Conservation (phyloP, 2,888 invertebrate genomes). For the Ophioninae sp. region DNA sequence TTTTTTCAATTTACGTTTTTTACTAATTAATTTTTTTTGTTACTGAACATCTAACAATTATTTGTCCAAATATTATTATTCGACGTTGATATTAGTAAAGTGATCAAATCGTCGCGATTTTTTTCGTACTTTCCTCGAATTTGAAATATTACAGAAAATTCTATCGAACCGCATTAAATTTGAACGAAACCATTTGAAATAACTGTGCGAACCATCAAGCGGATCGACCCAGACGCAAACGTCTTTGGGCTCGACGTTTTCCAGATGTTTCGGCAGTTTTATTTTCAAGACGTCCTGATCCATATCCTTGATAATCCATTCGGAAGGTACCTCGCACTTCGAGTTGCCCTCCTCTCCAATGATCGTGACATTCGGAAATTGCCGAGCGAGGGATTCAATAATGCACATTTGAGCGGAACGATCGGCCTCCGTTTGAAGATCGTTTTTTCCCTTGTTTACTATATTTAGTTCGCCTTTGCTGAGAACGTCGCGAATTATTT, state of each 20-base stretch:
- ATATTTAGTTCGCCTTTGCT: conserved; percentile 94
- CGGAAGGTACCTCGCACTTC: conserved; percentile 86
- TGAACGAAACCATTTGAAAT: neutral
- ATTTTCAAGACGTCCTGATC: conserved; percentile 86
- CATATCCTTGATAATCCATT: conserved; percentile 89
- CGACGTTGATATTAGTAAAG: neutral
- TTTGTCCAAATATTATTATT: neutral
- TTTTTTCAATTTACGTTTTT: too few relatives aligned
- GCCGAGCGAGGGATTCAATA: conserved; percentile 90
- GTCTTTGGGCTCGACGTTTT: conserved; percentile 88
- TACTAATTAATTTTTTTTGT: too few relatives aligned
- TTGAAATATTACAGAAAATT: neutral
- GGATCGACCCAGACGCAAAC: conserved; percentile 99
- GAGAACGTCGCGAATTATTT: conserved; percentile 95
- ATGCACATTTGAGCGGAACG: conserved; percentile 97
- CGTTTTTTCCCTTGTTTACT: conserved; percentile 96
- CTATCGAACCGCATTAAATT: neutral
- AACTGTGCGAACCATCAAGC: conserved; percentile 88
- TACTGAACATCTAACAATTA: neutral
- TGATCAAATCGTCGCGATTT: neutral
- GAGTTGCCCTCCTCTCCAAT: conserved; percentile 95
- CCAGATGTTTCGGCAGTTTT: conserved; percentile 87
- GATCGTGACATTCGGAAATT: conserved; percentile 92
- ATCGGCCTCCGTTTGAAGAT: conserved; percentile 99
- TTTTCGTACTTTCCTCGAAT: neutral